Evolutionary conservation across 2,113 vertebrate genomes (phyloP).

Genomic region (Anas platyrhynchos): DNA sequence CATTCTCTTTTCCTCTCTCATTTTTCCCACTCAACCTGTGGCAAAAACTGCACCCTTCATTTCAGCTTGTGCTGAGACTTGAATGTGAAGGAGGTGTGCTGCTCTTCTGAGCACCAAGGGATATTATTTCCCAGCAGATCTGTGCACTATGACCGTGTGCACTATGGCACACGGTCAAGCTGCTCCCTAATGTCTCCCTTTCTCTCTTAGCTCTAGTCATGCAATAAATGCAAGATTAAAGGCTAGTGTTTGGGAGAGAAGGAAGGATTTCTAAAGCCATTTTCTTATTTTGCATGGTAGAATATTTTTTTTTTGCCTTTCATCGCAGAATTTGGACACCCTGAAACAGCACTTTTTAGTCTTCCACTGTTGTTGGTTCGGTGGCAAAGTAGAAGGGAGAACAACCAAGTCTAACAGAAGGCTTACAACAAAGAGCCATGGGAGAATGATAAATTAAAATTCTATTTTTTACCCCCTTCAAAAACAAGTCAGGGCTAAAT

Average conservation of each 20-base stretch:
- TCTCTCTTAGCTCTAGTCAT: background rate
- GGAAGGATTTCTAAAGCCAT: background rate
- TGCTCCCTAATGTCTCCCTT: background rate
- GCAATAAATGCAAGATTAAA: background rate
- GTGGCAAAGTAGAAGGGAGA: background rate
- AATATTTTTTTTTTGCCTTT: background rate
- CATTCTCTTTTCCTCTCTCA: background rate
- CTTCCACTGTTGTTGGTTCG: background rate
- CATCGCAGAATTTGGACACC: background rate
- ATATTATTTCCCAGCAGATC: background rate
- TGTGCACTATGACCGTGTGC: background rate
- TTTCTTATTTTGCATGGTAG: background rate
- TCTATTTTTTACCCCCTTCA: background rate
- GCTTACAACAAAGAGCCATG: background rate
- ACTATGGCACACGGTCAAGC: background rate
- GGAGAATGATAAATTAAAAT: background rate
- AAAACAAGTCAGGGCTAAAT: background rate
- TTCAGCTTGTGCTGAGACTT: background rate
- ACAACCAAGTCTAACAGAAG: background rate
- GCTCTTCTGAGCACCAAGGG: background rate
- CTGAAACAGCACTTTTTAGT: background rate
- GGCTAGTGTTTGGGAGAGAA: background rate
- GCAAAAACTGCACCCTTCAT: background rate
- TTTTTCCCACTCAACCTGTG: background rate
- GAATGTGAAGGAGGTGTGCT: background rate